Percentiles rank a stretch among this genome's conserved stretches.
Evolutionary conservation across 2,113 vertebrate species (phyloP).

Genomic region (Hippocampus comes): DNA sequence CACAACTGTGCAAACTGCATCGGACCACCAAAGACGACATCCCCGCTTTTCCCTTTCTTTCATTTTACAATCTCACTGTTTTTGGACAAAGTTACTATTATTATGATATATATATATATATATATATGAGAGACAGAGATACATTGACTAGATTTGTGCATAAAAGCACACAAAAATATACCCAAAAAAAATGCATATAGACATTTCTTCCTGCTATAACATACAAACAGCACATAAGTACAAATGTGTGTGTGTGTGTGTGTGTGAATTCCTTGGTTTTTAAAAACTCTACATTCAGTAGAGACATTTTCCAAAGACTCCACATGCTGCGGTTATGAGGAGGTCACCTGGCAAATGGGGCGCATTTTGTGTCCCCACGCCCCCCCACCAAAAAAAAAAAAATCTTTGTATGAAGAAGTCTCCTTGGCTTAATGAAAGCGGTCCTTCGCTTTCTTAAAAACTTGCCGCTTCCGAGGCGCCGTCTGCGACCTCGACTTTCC

Average conservation of each 20-base stretch:
- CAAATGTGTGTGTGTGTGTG: conserved; percentile 53
- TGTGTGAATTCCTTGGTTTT: conserved; percentile 67
- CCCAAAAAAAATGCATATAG: conserved; percentile 68
- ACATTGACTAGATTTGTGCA: conserved; percentile 61
- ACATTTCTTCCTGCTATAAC: conserved; percentile 61
- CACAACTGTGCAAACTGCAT: conserved; percentile 96
- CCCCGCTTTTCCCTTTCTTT: conserved; percentile 54
- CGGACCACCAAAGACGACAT: conserved; percentile 85
- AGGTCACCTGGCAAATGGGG: conserved; percentile 64
- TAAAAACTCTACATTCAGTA: conserved; percentile 75
- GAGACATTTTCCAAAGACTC: conserved; percentile 75
- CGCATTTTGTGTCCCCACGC: conserved; percentile 51
- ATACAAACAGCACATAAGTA: conserved; percentile 55
- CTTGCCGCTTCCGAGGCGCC: conserved; percentile 13
- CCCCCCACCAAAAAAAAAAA: not conserved
- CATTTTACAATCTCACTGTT: conserved; percentile 63
- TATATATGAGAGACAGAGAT: conserved; percentile 8
- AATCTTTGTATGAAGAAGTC: conserved; percentile 12
- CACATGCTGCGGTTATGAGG: conserved; percentile 76
- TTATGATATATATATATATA: conserved; percentile 36
- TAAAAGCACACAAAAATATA: conserved; percentile 67
- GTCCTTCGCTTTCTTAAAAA: conserved; percentile 12
- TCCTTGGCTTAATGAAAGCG: conserved; percentile 16
- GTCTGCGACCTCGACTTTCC: conserved; percentile 45
- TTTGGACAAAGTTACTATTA: conserved; percentile 56